A percentile compares a stretch with the other conserved stretches of the same genome.
Conservation (phyloP, 2,113 vertebrate species). For the Alaudala cheleensis region DNA sequence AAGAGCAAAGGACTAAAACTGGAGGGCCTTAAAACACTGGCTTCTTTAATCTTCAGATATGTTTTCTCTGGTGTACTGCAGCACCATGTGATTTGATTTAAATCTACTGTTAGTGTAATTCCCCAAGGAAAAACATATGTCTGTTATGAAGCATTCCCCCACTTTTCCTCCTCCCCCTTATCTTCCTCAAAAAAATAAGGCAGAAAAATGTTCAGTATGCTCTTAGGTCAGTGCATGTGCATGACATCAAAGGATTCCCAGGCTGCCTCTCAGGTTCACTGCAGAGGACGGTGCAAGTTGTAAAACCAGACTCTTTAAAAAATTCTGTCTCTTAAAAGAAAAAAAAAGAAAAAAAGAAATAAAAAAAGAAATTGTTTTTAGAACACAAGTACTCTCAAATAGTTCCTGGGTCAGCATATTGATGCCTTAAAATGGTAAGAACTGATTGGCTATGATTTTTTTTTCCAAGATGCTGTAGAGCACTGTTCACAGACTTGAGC, state of each 20-base stretch:
- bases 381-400: conserved; percentile 13
- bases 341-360: neutral
- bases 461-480: neutral
- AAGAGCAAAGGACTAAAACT: conserved; percentile 26
- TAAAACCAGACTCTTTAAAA: conserved; percentile 12
- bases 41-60: conserved; percentile 64
- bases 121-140: conserved; percentile 66
- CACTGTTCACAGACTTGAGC: conserved; percentile 1
- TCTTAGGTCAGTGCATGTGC: conserved; percentile 46
- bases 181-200: conserved; percentile 37
- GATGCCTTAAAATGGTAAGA: conserved; percentile 24
- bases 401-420: conserved; percentile 17
- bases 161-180: conserved; percentile 11
- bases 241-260: conserved; percentile 55
- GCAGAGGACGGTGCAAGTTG: neutral
- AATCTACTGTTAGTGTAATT: conserved; percentile 67
- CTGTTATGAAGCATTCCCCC: conserved; percentile 58
- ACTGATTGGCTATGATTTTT: neutral
- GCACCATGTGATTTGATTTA: conserved; percentile 71
- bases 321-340: neutral
- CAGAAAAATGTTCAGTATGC: conserved; percentile 43
- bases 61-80: conserved; percentile 61
- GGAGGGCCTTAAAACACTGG: conserved; percentile 32
- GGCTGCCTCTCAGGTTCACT: conserved; percentile 31
- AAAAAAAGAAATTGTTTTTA: neutral